phyloP scores from a whole-genome alignment of 2,888 invertebrate species.

The Aphodius granarius region DNA sequence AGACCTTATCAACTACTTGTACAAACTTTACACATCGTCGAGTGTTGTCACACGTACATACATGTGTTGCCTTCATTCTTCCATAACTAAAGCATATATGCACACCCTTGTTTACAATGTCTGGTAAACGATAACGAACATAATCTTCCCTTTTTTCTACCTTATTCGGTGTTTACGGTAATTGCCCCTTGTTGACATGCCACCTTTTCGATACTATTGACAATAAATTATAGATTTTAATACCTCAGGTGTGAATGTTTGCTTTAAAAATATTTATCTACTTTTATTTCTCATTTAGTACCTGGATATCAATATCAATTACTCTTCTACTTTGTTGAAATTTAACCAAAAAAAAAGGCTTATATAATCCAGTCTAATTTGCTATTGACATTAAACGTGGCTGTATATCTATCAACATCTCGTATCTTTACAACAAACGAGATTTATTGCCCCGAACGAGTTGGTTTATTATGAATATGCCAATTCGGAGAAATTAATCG shows the following conservation, averaged over 20 bases:
- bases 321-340: no score
- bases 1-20: background rate
- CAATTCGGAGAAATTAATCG: no score
- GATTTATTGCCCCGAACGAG: no score
- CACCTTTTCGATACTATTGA: background rate
- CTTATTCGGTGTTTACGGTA: background rate
- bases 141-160: background rate
- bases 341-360: no score
- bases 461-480: no score
- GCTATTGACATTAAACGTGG: no score
- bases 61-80: background rate
- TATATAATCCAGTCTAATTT: no score
- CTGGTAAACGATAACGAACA: background rate
- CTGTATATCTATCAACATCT: no score
- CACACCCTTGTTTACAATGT: background rate
- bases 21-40: background rate
- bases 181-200: background rate
- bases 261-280: background rate
- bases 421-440: no score
- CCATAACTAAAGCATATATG: background rate
- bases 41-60: background rate
- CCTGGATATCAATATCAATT: no score
- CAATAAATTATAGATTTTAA: background rate
- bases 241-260: background rate
- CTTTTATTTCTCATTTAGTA: no score